Conservation (phyloP, 2,888 invertebrate species). For the Morinoia aosen region DNA sequence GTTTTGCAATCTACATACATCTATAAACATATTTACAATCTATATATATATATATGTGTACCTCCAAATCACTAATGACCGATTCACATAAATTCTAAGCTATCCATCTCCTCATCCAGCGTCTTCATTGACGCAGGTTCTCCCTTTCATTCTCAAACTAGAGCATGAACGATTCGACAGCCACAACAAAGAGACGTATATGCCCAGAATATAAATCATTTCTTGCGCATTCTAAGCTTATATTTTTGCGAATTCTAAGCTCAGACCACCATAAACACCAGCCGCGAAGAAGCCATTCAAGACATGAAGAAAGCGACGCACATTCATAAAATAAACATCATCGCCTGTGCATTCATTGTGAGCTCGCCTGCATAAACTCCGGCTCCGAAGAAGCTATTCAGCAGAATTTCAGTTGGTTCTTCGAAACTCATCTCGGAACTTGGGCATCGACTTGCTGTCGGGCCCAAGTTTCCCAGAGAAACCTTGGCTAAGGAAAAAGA, state of each 20-base stretch:
- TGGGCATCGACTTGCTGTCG: conserved; percentile 45
- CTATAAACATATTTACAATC: no score
- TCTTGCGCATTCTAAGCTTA: background rate
- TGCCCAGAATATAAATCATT: background rate
- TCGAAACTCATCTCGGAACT: conserved; percentile 39
- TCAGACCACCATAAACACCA: background rate
- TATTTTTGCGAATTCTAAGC: no score
- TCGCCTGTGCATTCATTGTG: background rate
- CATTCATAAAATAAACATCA: background rate
- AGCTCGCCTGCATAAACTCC: background rate
- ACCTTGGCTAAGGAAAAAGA: background rate
- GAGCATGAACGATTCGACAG: background rate
- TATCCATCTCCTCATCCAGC: background rate
- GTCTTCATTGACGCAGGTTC: background rate
- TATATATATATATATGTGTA: no score
- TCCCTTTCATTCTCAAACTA: background rate
- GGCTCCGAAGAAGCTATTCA: background rate
- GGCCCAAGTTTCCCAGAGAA: background rate
- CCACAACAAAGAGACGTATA: no score
- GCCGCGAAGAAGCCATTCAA: background rate
- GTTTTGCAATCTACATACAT: no score
- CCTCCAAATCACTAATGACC: background rate
- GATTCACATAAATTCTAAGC: background rate
- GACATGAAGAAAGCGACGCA: background rate
- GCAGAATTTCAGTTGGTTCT: conserved; percentile 28